phyloP scores from a whole-genome alignment of 2,113 vertebrate species.

The Athene cunicularia region DNA sequence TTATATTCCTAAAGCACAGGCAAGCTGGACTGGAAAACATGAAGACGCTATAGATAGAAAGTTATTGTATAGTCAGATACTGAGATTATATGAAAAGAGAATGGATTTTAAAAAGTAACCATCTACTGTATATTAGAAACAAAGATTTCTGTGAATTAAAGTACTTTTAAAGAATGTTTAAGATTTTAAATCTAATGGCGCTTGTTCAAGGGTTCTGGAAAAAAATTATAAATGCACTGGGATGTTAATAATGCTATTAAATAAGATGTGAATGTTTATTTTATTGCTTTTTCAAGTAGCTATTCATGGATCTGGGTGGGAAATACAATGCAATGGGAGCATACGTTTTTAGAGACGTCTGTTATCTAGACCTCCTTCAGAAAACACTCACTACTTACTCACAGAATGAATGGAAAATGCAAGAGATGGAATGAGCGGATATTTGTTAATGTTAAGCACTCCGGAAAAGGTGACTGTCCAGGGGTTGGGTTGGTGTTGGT shows the following conservation, averaged over 20 bases:
- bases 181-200: constrained; percentile 67
- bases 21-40: constrained; percentile 54
- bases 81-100: constrained; percentile 74
- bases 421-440: background rate
- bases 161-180: constrained; percentile 79
- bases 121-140: constrained; percentile 77
- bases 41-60: constrained; percentile 68
- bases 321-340: background rate
- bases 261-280: constrained; percentile 51
- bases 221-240: constrained; percentile 11
- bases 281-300: constrained; percentile 47
- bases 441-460: background rate
- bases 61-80: constrained; percentile 76
- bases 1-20: constrained; percentile 73
- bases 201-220: constrained; percentile 68
- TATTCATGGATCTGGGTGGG: background rate
- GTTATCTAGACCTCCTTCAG: background rate
- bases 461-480: accelerated
- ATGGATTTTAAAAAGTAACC: constrained; percentile 74
- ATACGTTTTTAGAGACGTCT: background rate
- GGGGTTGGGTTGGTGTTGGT: background rate
- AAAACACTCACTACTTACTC: background rate
- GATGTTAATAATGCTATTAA: constrained; percentile 53
- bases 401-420: background rate
- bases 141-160: constrained; percentile 80